Evolutionary conservation across 2,888 invertebrate genomes (phyloP), one percentile per base, ranked within the genome.

Genomic region (Pandemis cinnamomeana): DNA sequence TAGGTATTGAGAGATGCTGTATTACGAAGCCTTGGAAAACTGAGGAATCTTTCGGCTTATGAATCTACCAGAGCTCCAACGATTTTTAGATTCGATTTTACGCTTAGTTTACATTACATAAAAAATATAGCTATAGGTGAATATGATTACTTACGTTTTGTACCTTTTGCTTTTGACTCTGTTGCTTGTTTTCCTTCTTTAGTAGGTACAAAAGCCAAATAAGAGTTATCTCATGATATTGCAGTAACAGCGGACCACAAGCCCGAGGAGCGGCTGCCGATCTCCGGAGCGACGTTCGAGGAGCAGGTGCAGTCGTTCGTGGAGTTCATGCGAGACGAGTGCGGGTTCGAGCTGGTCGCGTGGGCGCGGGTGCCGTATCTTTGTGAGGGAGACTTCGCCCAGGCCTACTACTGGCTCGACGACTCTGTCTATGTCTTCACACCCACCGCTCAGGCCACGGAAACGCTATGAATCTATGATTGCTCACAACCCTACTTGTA

Each of bases 291-390:
- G 20, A 95, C 95, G 1, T 97, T 97, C 83, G 98, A 98, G 86
- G 96, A 97, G 73, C 99, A 99, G 89, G 96, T 97, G 7, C 89
- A 95, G 7, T 96, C 97, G 77, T 95, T 99, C 81, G 95, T 97
- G 67, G 86, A 90, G 42, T 92, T 90, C 81, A 93, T 92, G 91
- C 82, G 88, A 41, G 92, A 96, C 41, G 94, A 95, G 77, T 97
- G 97, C 0, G 98, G 98, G 5, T 98, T 98, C 88, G 95, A 95
- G 72, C 95, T 99, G 58, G 95, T 96, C 64, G 95, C 96, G 6
- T 99, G 99, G 98, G 96, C 98, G 11, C 96, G 98, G 82, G 96
- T 99, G 60, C 99, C 99, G 0, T 99, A 99, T 88, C 95, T 99
- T 55, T 99, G 99, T 91, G 99, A 99, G 91, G 99, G 99, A 0